Base-by-base conservation (phyloP, 2,888 invertebrate species). In the Ellobium chinense region DNA sequence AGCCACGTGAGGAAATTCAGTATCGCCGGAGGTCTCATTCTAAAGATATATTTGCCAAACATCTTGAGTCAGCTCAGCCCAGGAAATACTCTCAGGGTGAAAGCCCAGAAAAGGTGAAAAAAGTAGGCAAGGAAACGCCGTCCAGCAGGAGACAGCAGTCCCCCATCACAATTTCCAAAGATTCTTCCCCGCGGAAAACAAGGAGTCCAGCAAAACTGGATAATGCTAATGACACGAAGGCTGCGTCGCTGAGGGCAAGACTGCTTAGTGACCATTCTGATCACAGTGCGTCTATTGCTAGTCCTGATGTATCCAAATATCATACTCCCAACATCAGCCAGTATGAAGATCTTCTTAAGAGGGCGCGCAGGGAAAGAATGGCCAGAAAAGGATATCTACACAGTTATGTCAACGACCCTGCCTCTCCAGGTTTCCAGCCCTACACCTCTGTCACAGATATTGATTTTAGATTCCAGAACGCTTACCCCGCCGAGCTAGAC, bases 301-400 rank as follows among this genome's bases (percentile, higher is more conserved):
- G 56, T 37, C 66, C 54, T 24, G 27, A 12, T 1, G 24, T 3
- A 24, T 36, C 66, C 21, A 34, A 46, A 0, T 0, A 27, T 9
- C 5, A 2, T 3, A 37, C n/a, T 7, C 68, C 37, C 2, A 24
- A 62, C 34, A 54, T 74, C n/a, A 80, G 75, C 29, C 73, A 75
- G 68, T 80, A 80, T 21, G 75, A 80, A 24, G 80, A 80, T 27
- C 34, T 80, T 9, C n/a, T 80, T 0, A 27, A 54, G 2, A 68
- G 46, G 21, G 80, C 80, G 27, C 58, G 80, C 18, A 65, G 54
- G 31, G 80, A 80, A 68, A 27, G 80, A 21, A 60, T 80, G 75
- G 80, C 80, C 7, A 68, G 80, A 56, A 80, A 80, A 21, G 80
- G 80, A 0, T 80, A 80, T 39, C 69, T 80, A 18, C 80, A 80